A percentile compares a stretch with the other conserved stretches of the same genome.
Evolutionary conservation across 2,888 invertebrate species (phyloP).

Genomic region (Cylloceria caligata): DNA sequence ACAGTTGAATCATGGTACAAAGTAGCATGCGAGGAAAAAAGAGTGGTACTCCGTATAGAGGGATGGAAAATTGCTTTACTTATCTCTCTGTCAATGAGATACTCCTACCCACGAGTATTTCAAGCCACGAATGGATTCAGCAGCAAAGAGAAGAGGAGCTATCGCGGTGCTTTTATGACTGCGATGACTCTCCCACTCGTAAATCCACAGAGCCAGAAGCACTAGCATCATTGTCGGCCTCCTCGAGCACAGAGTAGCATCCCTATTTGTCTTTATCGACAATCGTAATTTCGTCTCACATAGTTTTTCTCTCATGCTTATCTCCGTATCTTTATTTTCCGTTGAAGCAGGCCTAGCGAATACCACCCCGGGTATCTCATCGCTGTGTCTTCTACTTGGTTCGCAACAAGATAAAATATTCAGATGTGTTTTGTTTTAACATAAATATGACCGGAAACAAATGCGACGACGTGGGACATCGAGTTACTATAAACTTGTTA

Average conservation of each 20-base stretch:
- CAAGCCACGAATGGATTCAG: conserved; percentile 45
- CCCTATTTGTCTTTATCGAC: conserved; percentile 43
- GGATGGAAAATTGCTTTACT: conserved; percentile 51
- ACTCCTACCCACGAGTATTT: background rate
- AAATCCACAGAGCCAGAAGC: conserved; percentile 44
- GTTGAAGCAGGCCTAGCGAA: background rate
- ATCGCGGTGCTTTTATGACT: conserved; percentile 44
- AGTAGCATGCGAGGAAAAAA: conserved; percentile 42
- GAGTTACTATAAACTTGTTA: background rate
- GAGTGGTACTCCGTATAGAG: background rate
- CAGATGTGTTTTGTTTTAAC: background rate
- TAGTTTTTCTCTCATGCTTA: conserved; percentile 22
- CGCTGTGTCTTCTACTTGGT: background rate
- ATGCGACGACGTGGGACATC: background rate
- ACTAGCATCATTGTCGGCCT: conserved; percentile 13
- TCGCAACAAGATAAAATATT: too few species aligned
- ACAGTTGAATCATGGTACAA: conserved; percentile 42
- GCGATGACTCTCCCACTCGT: conserved; percentile 56
- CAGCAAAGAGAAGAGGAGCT: conserved; percentile 8
- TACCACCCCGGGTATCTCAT: background rate
- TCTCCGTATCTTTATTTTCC: conserved; percentile 3
- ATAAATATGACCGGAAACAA: background rate
- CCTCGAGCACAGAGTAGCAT: conserved; percentile 26
- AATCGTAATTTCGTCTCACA: conserved; percentile 48
- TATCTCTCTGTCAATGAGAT: conserved; percentile 42